Evolutionary conservation across 2,888 invertebrate genomes (phyloP).

Genomic region (Ophion ellenae): DNA sequence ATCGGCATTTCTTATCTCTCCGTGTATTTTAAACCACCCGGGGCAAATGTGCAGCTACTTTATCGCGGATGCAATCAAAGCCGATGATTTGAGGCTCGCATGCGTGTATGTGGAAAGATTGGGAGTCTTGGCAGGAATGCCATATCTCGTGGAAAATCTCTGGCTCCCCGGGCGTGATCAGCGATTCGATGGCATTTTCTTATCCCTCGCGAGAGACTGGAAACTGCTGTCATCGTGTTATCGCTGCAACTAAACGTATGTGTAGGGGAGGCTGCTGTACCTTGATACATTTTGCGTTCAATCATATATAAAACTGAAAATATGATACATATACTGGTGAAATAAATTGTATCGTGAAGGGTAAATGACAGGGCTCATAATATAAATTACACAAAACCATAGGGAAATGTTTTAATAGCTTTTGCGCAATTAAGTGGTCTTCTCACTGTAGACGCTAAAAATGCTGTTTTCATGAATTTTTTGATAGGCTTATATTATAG

Average conservation of each 20-base stretch:
- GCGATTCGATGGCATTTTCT: constrained; percentile 35
- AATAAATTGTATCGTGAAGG: too few relatives aligned
- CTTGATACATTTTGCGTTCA: too few relatives aligned
- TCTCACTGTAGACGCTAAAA: too few relatives aligned
- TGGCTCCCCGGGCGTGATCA: constrained; percentile 29
- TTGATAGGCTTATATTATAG: too few relatives aligned
- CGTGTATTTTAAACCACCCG: neutral
- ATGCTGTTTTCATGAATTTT: too few relatives aligned
- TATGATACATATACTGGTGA: too few relatives aligned
- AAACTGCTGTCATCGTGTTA: constrained; percentile 22
- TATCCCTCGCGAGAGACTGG: constrained; percentile 10
- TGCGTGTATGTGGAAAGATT: neutral
- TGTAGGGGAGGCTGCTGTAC: neutral
- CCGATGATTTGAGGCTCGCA: neutral
- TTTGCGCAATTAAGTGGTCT: too few relatives aligned
- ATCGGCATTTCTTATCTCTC: neutral
- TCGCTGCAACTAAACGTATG: neutral
- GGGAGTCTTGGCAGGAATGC: neutral
- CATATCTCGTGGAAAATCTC: constrained; percentile 45
- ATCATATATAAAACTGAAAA: too few relatives aligned
- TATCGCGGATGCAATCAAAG: neutral
- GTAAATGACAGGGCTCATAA: too few relatives aligned
- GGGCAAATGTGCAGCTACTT: neutral
- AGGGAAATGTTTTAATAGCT: too few relatives aligned
- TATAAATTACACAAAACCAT: too few relatives aligned